Conservation (phyloP, 2,113 vertebrate genomes). For the Brienomyrus brachyistius region DNA sequence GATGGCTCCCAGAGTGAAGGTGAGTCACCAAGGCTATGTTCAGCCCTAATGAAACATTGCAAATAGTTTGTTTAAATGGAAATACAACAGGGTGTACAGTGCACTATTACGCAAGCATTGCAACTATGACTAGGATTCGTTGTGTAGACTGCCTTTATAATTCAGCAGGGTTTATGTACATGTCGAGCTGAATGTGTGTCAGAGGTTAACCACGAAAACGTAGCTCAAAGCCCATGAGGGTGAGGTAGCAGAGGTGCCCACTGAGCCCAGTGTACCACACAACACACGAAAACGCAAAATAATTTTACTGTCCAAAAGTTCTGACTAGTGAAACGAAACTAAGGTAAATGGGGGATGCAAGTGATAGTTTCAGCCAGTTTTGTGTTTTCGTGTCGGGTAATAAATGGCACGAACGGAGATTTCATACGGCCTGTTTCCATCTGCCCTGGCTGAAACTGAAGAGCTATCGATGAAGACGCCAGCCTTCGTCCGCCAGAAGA, state of each 20-base stretch:
- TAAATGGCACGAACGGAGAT: background rate
- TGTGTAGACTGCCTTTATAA: background rate
- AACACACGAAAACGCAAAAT: background rate
- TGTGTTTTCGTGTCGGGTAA: background rate
- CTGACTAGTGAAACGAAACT: background rate
- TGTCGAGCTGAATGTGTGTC: background rate
- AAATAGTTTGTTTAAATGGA: background rate
- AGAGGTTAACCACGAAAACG: background rate
- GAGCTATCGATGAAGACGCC: slow-evolving; percentile 53
- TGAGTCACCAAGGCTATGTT: background rate
- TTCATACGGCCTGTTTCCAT: background rate
- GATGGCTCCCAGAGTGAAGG: slow-evolving; percentile 34
- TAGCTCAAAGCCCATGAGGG: background rate
- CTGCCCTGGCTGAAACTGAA: slow-evolving; percentile 19
- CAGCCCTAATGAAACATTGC: background rate
- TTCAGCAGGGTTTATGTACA: background rate
- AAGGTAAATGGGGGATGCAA: background rate
- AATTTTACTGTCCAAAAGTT: background rate
- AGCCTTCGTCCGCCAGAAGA: slow-evolving; percentile 56
- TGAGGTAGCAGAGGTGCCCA: background rate
- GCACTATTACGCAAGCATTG: background rate
- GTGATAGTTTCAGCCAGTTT: background rate
- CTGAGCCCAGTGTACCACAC: background rate
- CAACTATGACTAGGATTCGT: background rate
- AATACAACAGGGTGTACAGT: no score